Evolutionary conservation across 2,888 invertebrate genomes (phyloP), one percentile per base, ranked within the genome.

Genomic region (Lacanobia oleracea): DNA sequence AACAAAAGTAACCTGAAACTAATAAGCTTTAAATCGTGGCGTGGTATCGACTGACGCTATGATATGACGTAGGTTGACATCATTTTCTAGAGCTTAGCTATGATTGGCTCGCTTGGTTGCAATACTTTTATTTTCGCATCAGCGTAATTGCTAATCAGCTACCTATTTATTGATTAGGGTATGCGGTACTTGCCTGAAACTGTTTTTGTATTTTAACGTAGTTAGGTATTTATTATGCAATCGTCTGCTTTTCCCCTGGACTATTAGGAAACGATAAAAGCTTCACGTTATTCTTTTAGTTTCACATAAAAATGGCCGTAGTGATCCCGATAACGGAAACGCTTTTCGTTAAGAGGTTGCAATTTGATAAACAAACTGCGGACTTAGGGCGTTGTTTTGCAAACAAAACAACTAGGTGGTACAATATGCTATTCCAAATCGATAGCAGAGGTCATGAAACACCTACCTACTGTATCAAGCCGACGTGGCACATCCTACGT

Each of bases 51-150:
- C 78, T 50, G 75, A 77, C 64, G 75, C 75, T 75, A 53, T 18
- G 51, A 59, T 61, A 79, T 79, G 79, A 79, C 65, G 79, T 48
- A 63, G 54, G 7, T 79, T 75, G 75, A 64, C 67, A 64, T 75
- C 64, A 64, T 43, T 69, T 68, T 16, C 37, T 78, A 64, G 50
- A 63, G 69, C 70, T 66, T 68, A 33, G 59, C 56, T 72, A 75
- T 69, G 71, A 82, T 73, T 80, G 74, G 67, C 50, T 59, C 48
- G 48, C 33, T 48, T 27, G 43, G 54, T 56, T 23, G 18, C 23
- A 59, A 33, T 37, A 71, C 62, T 75, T 77, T 75, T 71, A 78
- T 78, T 75, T 78, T 75, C 51, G 57, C 75, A 77, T 77, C 27
- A 21, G 45, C 37, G 51, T 71, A 77, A 57, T 71, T 51, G 53